Evolutionary conservation across 1,140 invertebrate species (phyloP).

Genomic region (Drosophila rhopaloa): DNA sequence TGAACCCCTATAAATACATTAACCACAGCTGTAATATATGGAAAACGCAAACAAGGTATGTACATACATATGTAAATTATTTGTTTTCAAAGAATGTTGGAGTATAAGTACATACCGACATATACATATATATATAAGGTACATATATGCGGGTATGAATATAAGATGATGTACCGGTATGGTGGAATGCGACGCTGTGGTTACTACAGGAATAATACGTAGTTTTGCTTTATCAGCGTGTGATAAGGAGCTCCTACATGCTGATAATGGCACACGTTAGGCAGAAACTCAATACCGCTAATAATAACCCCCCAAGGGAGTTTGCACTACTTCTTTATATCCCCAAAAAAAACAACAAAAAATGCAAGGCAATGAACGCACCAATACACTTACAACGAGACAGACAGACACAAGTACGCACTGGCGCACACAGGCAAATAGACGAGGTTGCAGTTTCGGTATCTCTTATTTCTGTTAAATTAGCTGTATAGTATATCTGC

Average conservation of each 20-base stretch:
- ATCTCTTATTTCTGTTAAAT: conserved; percentile 21
- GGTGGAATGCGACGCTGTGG: conserved; percentile 12
- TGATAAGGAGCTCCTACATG: conserved; percentile 17
- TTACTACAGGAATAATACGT: conserved; percentile 17
- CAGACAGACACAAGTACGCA: neutral
- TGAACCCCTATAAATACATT: conserved; percentile 3
- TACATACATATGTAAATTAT: conserved; percentile 1
- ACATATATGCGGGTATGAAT: neutral
- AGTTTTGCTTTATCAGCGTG: conserved; percentile 22
- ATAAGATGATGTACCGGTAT: conserved; percentile 32
- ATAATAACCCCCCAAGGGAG: conserved; percentile 6
- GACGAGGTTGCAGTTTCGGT: conserved; percentile 40
- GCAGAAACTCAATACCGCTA: neutral
- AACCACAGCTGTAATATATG: conserved; percentile 15
- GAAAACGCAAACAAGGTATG: neutral
- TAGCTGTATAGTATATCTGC: neutral
- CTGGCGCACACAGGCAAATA: conserved; percentile 13
- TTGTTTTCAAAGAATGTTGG: conserved; percentile 5
- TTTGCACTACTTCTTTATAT: too few relatives aligned
- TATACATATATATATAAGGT: neutral
- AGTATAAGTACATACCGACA: neutral
- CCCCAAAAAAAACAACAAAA: neutral
- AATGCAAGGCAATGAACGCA: conserved; percentile 41
- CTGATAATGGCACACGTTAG: conserved; percentile 21
- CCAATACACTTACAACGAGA: neutral